Base-by-base conservation (phyloP, 1,140 invertebrate genomes). In the Drosophila chauvacae region DNA sequence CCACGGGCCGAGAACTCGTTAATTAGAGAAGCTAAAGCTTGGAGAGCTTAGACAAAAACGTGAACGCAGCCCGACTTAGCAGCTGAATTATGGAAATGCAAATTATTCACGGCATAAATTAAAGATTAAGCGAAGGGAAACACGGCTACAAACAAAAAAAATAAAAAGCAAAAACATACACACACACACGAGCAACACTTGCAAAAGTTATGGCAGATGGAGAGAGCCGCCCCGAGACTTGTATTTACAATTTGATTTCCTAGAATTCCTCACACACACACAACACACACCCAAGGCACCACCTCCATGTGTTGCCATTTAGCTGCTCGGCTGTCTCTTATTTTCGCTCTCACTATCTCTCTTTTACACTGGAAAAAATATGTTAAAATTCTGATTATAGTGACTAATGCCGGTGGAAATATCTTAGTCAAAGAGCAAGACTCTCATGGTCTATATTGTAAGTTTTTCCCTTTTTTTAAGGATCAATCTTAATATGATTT, bases 221-320 rank as follows among this genome's bases (percentile, higher is more conserved):
- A 74, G 64, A 79, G 64, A 79, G 70, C 35, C 39, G 65, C 39
- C 35, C 44, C 20, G 61, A 77, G 61, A 77, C 72, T 81, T 64
- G 37, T 75, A 87, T 82, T 80, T 83, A 78, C 62, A 75, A 51
- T 65, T 48, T 50, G 51, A 88, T 87, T 87, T 87, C 83, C 83
- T 87, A 87, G 83, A 87, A 87, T 80, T 87, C 55, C 61, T 64
- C 70, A 74, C 58, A 35, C 10, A 35, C 35, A 55, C n/a, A 45
- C 33, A 16, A 14, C 26, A n/a, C 48, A 64, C 42, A 55, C 18
- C 30, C 33, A 65, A 45, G 70, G 68, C 72, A 44, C 14, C 81
- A 79, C 70, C 56, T 59, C 60, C 56, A 70, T 53, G 48, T 59
- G 66, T 48, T 71, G 51, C 41, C 61, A 50, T 44, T 66, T 65